These are phyloP conservation scores for Monochamus alternatus DNA, from an alignment of 2,888 invertebrate genomes.

Conservation along the genomic window DNA sequence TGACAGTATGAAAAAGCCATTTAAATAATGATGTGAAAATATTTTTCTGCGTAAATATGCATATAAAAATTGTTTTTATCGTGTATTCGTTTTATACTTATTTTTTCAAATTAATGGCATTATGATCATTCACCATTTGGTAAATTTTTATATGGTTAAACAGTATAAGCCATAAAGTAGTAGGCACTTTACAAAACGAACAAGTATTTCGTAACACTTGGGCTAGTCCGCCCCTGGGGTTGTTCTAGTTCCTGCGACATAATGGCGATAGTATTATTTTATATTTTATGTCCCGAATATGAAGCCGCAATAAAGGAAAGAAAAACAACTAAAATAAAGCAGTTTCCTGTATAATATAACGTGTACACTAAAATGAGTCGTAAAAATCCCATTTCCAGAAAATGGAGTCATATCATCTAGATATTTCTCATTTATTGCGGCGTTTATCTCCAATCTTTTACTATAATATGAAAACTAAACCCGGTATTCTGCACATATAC, in stretches of 20 bases:
- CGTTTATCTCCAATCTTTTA: constrained; percentile 60
- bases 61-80: too few species aligned
- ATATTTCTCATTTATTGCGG: constrained; percentile 62
- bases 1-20: too few species aligned
- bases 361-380: constrained; percentile 58
- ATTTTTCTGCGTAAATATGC: too few species aligned
- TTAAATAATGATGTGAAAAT: too few species aligned
- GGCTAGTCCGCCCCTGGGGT: background rate
- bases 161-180: too few species aligned
- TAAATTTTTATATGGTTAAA: too few species aligned
- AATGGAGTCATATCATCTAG: constrained; percentile 61
- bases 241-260: background rate
- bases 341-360: constrained; percentile 59
- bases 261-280: constrained; percentile 20
- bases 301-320: constrained; percentile 38
- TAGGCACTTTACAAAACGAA: too few species aligned
- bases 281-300: constrained; percentile 23
- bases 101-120: too few species aligned
- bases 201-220: background rate
- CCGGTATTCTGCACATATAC: constrained; percentile 46
- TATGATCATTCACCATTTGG: too few species aligned
- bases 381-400: constrained; percentile 62
- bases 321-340: constrained; percentile 55
- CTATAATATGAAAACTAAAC: constrained; percentile 57
- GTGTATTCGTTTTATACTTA: too few species aligned